Conservation (phyloP, 2,113 vertebrate species). For the Odontesthes bonariensis region DNA sequence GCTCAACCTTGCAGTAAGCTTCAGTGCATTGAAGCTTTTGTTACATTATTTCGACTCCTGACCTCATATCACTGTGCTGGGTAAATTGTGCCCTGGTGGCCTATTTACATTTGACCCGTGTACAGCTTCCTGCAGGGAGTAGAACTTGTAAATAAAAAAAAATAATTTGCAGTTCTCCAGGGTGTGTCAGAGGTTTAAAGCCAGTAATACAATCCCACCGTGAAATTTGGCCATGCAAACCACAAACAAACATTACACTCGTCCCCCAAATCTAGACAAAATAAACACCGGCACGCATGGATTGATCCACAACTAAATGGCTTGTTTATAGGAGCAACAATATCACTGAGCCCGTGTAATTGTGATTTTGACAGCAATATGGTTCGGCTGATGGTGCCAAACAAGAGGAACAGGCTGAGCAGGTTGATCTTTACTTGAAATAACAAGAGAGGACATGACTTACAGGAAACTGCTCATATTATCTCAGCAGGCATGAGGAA, state of each 20-base stretch:
- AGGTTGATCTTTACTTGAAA: constrained; percentile 61
- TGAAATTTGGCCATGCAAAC: constrained; percentile 26
- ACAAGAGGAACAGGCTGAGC: constrained; percentile 58
- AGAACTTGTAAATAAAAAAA: background rate
- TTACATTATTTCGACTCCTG: no score
- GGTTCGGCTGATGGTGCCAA: constrained; percentile 53
- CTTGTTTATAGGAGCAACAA: constrained; percentile 74
- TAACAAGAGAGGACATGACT: constrained; percentile 56
- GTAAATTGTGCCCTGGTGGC: no score
- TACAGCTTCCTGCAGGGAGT: no score
- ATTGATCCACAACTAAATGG: constrained; percentile 24
- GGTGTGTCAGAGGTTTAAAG: constrained; percentile 10
- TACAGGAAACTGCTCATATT: constrained; percentile 43
- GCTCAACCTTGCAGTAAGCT: no score
- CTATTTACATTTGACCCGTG: no score
- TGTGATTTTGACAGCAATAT: constrained; percentile 55
- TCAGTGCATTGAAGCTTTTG: no score
- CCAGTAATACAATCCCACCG: background rate
- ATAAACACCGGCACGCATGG: constrained; percentile 46
- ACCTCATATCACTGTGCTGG: no score
- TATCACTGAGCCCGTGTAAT: constrained; percentile 47
- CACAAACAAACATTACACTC: constrained; percentile 45
- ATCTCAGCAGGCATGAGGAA: constrained; percentile 6
- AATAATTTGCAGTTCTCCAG: background rate
- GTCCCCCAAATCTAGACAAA: constrained; percentile 34